A percentile compares a stretch with the other conserved stretches of the same genome.
These are phyloP conservation scores for Pluvianellus socialis DNA, from an alignment of 2,113 vertebrate genomes.

Conservation along the genomic window DNA sequence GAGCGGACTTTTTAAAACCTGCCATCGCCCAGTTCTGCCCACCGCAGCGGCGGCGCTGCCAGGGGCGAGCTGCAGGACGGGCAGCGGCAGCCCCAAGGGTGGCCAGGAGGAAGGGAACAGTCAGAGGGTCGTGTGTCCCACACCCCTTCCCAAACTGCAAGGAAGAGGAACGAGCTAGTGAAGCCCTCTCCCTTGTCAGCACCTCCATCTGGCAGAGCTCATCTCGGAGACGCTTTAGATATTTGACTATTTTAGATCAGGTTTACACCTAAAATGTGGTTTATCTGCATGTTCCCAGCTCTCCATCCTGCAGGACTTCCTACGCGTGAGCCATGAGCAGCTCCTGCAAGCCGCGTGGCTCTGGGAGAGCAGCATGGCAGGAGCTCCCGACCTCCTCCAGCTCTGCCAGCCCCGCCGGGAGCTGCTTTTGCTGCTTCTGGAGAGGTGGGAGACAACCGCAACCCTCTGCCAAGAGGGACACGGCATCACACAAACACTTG, in stretches of 20 bases:
- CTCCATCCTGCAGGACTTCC: not conserved
- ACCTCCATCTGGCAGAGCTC: not conserved
- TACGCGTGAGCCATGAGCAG: rapidly evolving
- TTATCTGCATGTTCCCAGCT: not conserved
- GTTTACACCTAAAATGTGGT: not conserved
- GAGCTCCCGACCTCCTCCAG: not conserved
- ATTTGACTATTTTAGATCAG: not conserved
- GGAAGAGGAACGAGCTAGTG: not conserved
- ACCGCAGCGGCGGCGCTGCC: not conserved
- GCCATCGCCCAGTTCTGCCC: not conserved
- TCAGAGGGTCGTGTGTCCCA: not conserved
- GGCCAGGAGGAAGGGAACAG: not conserved
- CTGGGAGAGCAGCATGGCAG: not conserved
- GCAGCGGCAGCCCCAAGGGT: not conserved
- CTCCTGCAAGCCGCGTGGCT: not conserved
- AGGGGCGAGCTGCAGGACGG: not conserved
- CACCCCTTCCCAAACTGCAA: not conserved
- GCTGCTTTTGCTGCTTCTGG: not conserved
- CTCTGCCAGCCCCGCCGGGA: not conserved
- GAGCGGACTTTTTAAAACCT: not conserved
- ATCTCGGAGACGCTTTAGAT: not conserved
- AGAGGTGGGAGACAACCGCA: not conserved
- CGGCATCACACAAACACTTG: not conserved
- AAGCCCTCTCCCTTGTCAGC: not conserved
- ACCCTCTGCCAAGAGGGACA: not conserved